These are phyloP conservation scores for Isoperla grammatica DNA, from an alignment of 2,888 invertebrate genomes.

Conservation along the genomic window DNA sequence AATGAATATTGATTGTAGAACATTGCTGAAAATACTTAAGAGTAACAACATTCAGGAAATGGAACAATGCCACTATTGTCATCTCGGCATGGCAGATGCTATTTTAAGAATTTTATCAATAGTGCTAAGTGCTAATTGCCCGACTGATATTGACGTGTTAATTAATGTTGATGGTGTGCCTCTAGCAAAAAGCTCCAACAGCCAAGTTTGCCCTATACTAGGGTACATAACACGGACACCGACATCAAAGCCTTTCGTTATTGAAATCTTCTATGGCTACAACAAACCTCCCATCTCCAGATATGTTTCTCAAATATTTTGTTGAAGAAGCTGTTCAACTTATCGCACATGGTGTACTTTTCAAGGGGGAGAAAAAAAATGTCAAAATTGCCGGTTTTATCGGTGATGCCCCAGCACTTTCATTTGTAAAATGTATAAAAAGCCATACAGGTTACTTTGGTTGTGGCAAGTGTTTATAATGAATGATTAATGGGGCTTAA, in stretches of 20 bases:
- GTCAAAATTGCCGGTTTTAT: constrained; percentile 15
- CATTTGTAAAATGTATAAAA: constrained; percentile 23
- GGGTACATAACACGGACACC: constrained; percentile 24
- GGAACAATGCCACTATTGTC: too few species aligned
- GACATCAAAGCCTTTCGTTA: constrained; percentile 32
- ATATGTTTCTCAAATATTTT: constrained; percentile 31
- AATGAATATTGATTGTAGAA: too few species aligned
- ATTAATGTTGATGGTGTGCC: constrained; percentile 27
- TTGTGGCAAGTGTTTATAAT: constrained; percentile 26
- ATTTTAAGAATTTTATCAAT: too few species aligned
- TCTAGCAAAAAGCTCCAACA: constrained; percentile 24
- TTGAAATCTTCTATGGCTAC: constrained; percentile 32
- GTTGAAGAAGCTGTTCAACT: constrained; percentile 27
- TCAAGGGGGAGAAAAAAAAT: background rate
- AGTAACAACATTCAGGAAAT: too few species aligned
- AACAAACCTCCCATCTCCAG: constrained; percentile 29
- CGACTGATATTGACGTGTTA: too few species aligned
- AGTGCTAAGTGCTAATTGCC: too few species aligned
- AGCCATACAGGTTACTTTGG: constrained; percentile 24
- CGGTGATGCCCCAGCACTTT: constrained; percentile 26
- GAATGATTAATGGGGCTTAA: too few species aligned
- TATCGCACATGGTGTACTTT: constrained; percentile 19
- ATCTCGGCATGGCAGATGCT: too few species aligned
- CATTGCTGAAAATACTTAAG: too few species aligned
- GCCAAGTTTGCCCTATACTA: constrained; percentile 27